These are phyloP conservation scores for Megastigmus dorsalis DNA, from an alignment of 2,888 invertebrate species.

Conservation along the genomic window DNA sequence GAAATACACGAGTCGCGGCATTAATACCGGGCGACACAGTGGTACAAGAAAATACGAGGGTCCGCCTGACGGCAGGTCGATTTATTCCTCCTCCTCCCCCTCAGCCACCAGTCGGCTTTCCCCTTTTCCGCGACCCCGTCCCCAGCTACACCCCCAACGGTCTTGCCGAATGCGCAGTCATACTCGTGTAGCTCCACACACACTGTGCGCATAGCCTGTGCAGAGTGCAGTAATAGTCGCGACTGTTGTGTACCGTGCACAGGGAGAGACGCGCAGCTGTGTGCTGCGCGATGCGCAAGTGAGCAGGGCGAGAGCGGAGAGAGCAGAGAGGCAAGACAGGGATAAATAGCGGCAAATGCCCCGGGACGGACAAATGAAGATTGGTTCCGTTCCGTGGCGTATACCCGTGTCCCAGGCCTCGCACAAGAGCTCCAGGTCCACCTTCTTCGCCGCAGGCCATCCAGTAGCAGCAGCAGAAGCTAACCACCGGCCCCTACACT, in stretches of 20 bases:
- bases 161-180: neutral
- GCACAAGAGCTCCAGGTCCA: no score
- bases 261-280: no score
- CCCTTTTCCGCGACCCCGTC: neutral
- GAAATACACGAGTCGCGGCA: constrained; percentile 13
- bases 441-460: constrained; percentile 5
- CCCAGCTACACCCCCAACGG: neutral
- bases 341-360: constrained; percentile 38
- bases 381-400: neutral
- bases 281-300: neutral
- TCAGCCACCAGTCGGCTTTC: no score
- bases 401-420: no score
- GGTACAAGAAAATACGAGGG: constrained; percentile 37
- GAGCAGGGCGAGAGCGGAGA: neutral
- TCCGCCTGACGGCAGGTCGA: constrained; percentile 3
- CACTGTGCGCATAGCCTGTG: neutral
- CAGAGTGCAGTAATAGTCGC: neutral
- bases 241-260: neutral
- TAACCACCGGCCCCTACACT: neutral
- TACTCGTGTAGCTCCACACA: neutral
- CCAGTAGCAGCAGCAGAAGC: neutral
- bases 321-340: neutral
- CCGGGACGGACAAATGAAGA: constrained; percentile 34
- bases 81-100: constrained; percentile 5
- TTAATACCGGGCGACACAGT: constrained; percentile 24